phyloP scores from a whole-genome alignment of 2,888 invertebrate genomes.

The Leptopterna dolabrata region DNA sequence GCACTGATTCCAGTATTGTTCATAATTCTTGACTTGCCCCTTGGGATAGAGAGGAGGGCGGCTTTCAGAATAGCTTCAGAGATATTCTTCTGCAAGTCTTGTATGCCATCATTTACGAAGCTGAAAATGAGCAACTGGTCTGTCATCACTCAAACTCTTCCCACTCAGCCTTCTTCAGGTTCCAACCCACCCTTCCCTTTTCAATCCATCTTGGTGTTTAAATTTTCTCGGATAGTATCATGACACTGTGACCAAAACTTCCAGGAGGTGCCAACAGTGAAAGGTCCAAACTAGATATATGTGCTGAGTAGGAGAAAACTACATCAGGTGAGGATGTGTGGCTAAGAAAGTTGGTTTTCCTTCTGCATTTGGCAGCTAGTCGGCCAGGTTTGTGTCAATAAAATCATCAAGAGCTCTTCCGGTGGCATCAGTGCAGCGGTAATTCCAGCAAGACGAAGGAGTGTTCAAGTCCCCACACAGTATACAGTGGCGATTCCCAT shows the following conservation, averaged over 20 bases:
- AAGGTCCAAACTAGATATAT: not conserved
- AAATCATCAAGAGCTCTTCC: conserved; percentile 11
- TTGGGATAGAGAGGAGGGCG: too few species aligned
- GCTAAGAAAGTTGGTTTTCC: conserved; percentile 5
- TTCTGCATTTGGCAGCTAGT: not conserved
- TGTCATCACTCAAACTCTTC: not conserved
- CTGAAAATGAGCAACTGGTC: not conserved
- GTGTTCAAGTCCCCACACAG: not conserved
- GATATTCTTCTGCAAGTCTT: not conserved
- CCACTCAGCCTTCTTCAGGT: not conserved
- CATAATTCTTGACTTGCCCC: too few species aligned
- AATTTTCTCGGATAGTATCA: not conserved
- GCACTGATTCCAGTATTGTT: too few species aligned
- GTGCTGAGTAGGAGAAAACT: not conserved
- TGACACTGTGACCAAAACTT: not conserved
- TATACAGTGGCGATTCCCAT: not conserved
- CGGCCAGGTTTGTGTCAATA: not conserved
- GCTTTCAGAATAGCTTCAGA: too few species aligned
- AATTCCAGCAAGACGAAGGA: not conserved
- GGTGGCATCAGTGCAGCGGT: not conserved
- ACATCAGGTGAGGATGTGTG: not conserved
- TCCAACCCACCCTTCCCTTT: not conserved
- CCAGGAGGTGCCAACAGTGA: not conserved
- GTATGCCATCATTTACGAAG: not conserved
- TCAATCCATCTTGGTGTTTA: not conserved